Evolutionary conservation across 2,113 vertebrate species (phyloP).

Genomic region (Hassar affinis): DNA sequence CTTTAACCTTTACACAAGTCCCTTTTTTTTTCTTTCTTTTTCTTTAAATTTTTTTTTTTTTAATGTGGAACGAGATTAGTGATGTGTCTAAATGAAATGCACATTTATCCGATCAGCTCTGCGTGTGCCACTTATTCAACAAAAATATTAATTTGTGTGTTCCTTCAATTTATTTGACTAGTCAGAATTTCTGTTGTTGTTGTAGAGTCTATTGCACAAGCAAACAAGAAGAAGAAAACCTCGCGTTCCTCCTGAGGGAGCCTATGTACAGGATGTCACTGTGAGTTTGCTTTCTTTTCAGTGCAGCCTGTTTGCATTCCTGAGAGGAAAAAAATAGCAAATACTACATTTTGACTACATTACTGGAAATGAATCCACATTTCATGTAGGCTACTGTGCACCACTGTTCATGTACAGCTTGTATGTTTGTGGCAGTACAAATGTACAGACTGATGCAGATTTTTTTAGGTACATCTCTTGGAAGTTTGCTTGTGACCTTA

Average conservation of each 20-base stretch:
- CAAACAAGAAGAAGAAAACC: slow-evolving; percentile 27
- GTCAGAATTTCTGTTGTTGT: slow-evolving; percentile 1
- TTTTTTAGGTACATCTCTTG: slow-evolving; percentile 13
- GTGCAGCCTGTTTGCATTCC: slow-evolving; percentile 1
- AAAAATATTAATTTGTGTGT: not conserved
- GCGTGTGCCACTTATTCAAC: slow-evolving; percentile 2
- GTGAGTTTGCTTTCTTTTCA: not conserved
- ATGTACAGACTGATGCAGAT: not conserved
- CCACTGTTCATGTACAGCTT: not conserved
- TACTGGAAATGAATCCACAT: not conserved
- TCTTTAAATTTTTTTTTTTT: too few relatives aligned
- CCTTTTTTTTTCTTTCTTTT: not conserved
- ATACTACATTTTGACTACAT: not conserved
- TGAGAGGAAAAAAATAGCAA: not conserved
- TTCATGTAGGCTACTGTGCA: not conserved
- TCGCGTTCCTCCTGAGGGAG: not conserved
- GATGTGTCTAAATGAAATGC: slow-evolving; percentile 25
- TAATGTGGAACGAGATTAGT: slow-evolving; percentile 20
- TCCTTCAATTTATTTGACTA: slow-evolving; percentile 21
- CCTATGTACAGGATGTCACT: slow-evolving; percentile 10
- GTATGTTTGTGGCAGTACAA: slow-evolving; percentile 9
- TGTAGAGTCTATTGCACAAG: slow-evolving; percentile 23
- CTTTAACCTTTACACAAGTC: slow-evolving; percentile 11
- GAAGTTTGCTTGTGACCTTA: slow-evolving; percentile 4
- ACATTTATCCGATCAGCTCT: slow-evolving; percentile 3